A percentile compares a stretch with the other conserved stretches of the same genome.
phyloP scores from a whole-genome alignment of 2,888 invertebrate species.

The Hoplodrina ambigua region DNA sequence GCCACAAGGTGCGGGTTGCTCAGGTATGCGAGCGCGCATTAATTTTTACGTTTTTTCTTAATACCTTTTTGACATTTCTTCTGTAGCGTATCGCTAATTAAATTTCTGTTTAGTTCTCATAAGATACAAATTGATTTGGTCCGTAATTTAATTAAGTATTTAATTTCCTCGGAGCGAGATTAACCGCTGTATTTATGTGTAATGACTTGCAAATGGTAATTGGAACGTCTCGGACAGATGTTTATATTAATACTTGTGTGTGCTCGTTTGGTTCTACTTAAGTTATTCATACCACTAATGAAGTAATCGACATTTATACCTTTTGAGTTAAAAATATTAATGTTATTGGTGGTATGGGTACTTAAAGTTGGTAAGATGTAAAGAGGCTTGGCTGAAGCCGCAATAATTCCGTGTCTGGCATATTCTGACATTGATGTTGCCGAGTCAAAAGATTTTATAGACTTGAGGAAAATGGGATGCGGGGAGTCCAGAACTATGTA shows the following conservation, averaged over 20 bases:
- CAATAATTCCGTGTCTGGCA: slow-evolving; percentile 22
- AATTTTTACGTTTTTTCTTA: slow-evolving; percentile 75
- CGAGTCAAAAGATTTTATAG: slow-evolving; percentile 45
- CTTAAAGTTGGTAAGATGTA: slow-evolving; percentile 18
- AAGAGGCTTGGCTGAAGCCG: slow-evolving; percentile 5
- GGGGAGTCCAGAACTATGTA: slow-evolving; percentile 12
- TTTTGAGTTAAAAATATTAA: slow-evolving; percentile 40
- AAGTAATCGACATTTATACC: slow-evolving; percentile 58
- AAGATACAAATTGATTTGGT: slow-evolving; percentile 84
- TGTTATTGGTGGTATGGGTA: slow-evolving; percentile 4
- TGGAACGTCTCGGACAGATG: slow-evolving; percentile 60
- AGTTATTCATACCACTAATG: slow-evolving; percentile 60
- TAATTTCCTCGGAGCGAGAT: slow-evolving; percentile 71
- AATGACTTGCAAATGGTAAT: slow-evolving; percentile 63
- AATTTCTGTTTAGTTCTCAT: slow-evolving; percentile 80
- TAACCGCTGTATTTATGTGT: slow-evolving; percentile 65
- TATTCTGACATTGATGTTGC: slow-evolving; percentile 30
- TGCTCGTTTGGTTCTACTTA: slow-evolving; percentile 46
- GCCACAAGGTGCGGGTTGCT: slow-evolving; percentile 85
- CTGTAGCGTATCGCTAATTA: slow-evolving; percentile 79
- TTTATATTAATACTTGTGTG: slow-evolving; percentile 54
- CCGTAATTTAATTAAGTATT: slow-evolving; percentile 81
- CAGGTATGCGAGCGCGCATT: slow-evolving; percentile 74
- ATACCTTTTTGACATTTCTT: slow-evolving; percentile 84
- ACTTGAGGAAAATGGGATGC: slow-evolving; percentile 28